Percentiles rank a stretch among this genome's conserved stretches.
Conservation (phyloP, 1,140 invertebrate species). For the Mya arenaria region DNA sequence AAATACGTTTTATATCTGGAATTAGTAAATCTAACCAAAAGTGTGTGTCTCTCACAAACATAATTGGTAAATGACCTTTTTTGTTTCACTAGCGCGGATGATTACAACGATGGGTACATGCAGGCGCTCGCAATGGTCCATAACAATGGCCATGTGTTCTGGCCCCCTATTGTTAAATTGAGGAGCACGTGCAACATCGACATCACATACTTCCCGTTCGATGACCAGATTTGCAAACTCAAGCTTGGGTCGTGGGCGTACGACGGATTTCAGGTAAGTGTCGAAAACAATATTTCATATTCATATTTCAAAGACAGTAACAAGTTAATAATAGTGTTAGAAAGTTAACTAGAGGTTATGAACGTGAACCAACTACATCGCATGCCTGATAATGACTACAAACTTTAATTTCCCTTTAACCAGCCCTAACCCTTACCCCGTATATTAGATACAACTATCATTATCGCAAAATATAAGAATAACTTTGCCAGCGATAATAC, state of each 20-base stretch:
- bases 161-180: slow-evolving; percentile 79
- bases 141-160: slow-evolving; percentile 72
- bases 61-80: neutral
- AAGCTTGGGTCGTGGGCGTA: slow-evolving; percentile 80
- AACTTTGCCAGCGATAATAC: too few relatives aligned
- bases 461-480: too few relatives aligned
- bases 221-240: slow-evolving; percentile 77
- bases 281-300: neutral
- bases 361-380: too few relatives aligned
- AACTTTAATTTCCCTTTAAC: too few relatives aligned
- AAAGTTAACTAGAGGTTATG: too few relatives aligned
- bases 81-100: slow-evolving; percentile 81
- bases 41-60: too few relatives aligned
- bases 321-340: too few relatives aligned
- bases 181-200: slow-evolving; percentile 94
- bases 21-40: neutral
- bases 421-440: too few relatives aligned
- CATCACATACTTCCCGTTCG: slow-evolving; percentile 82
- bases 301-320: too few relatives aligned
- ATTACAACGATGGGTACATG: slow-evolving; percentile 84
- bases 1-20: neutral
- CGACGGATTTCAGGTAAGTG: slow-evolving; percentile 78
- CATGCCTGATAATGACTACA: too few relatives aligned
- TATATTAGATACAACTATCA: too few relatives aligned
- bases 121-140: slow-evolving; percentile 78